A percentile compares a stretch with the other conserved stretches of the same genome.
Evolutionary conservation across 2,113 vertebrate species (phyloP).

Genomic region (Eulacestoma nigropectus): DNA sequence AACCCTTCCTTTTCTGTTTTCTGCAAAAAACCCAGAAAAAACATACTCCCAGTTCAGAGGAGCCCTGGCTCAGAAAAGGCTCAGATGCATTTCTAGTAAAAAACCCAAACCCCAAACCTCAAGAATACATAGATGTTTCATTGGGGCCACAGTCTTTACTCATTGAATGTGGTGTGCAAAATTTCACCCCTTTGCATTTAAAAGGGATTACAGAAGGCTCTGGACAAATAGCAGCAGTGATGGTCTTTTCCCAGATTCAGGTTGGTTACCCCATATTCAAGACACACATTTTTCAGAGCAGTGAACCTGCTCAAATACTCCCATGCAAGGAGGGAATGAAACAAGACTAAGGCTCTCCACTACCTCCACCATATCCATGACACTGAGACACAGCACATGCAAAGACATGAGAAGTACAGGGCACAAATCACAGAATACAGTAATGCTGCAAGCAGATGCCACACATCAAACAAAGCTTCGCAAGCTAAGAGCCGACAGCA

Average conservation of each 20-base stretch:
- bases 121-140: neutral
- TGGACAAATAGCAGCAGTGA: neutral
- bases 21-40: neutral
- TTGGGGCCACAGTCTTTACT: neutral
- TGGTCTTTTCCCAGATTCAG: neutral
- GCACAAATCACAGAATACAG: slow-evolving; percentile 50
- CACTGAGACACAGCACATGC: slow-evolving; percentile 43
- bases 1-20: neutral
- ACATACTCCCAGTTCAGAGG: neutral
- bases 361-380: neutral
- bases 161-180: neutral
- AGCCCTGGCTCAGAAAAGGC: neutral
- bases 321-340: neutral
- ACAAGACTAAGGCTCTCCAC: neutral
- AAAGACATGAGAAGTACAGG: slow-evolving; percentile 33
- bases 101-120: neutral
- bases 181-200: neutral
- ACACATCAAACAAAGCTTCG: slow-evolving; percentile 38
- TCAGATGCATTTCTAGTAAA: neutral
- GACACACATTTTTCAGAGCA: neutral
- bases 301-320: neutral
- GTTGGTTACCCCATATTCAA: neutral
- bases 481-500: neutral
- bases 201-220: neutral
- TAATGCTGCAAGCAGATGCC: slow-evolving; percentile 54